phyloP scores from a whole-genome alignment of 2,797 vertebrate genomes.

The Orientallactaga sibirica region DNA sequence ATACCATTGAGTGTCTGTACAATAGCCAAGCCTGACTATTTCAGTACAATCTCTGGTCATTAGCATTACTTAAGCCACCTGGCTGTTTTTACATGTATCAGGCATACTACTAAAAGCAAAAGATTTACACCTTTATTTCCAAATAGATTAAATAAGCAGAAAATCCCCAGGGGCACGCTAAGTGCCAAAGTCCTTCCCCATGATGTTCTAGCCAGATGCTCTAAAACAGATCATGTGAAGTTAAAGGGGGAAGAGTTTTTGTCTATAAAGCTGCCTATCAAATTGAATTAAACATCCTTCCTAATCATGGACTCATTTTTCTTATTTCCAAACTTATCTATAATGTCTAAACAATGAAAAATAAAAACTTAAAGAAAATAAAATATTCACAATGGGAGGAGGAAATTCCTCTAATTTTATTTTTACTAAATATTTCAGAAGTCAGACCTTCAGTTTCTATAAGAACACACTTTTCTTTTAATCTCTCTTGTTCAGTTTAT shows the following conservation, averaged over 20 bases:
- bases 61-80: slow-evolving; percentile 34
- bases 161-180: slow-evolving; percentile 56
- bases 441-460: background rate
- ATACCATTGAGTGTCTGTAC: background rate
- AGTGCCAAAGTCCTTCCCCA: slow-evolving; percentile 30
- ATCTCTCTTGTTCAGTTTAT: background rate
- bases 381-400: background rate
- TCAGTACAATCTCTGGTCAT: background rate
- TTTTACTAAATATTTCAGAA: background rate
- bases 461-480: background rate
- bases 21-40: slow-evolving; percentile 10
- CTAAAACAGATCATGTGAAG: background rate
- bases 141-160: slow-evolving; percentile 69
- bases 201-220: slow-evolving; percentile 48
- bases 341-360: background rate
- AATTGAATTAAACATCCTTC: background rate
- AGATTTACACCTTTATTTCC: slow-evolving; percentile 69
- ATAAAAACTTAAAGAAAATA: background rate
- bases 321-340: slow-evolving; percentile 25
- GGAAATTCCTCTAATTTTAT: background rate
- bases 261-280: background rate
- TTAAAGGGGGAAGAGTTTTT: background rate
- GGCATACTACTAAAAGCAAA: slow-evolving; percentile 47
- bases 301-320: background rate
- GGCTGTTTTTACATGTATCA: background rate